A percentile compares a stretch with the other conserved stretches of the same genome.
Conservation (phyloP, 2,888 invertebrate genomes). For the Galerucella pusilla region DNA sequence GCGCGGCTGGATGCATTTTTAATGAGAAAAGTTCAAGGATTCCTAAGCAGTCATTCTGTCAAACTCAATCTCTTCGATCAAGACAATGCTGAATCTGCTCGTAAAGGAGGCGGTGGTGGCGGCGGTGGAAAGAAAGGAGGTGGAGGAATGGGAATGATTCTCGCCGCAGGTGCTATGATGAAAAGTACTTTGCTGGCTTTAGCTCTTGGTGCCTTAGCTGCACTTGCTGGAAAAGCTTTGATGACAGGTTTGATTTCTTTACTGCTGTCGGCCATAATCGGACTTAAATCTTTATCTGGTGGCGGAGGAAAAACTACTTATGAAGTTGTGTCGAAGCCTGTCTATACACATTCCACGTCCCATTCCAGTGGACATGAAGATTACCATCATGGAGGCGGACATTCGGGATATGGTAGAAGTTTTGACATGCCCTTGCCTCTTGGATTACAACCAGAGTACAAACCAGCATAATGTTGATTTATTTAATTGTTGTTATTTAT, state of each 20-base stretch:
- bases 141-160: slow-evolving; percentile 65
- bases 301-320: slow-evolving; percentile 79
- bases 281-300: slow-evolving; percentile 75
- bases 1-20: slow-evolving; percentile 79
- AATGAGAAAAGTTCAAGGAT: slow-evolving; percentile 74
- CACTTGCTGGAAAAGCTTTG: slow-evolving; percentile 83
- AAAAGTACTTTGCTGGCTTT: slow-evolving; percentile 78
- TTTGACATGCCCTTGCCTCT: slow-evolving; percentile 60
- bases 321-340: slow-evolving; percentile 83
- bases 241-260: slow-evolving; percentile 83
- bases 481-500: slow-evolving; percentile 39
- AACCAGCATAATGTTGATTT: slow-evolving; percentile 45
- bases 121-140: slow-evolving; percentile 66
- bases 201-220: slow-evolving; percentile 77
- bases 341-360: slow-evolving; percentile 75
- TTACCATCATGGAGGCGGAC: slow-evolving; percentile 59
- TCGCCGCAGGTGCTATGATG: slow-evolving; percentile 69
- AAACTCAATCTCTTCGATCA: slow-evolving; percentile 68
- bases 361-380: slow-evolving; percentile 74
- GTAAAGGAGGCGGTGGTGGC: slow-evolving; percentile 53
- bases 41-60: slow-evolving; percentile 77
- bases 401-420: slow-evolving; percentile 65
- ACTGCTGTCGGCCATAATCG: slow-evolving; percentile 78
- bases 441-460: slow-evolving; percentile 57
- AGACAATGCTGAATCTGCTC: slow-evolving; percentile 40